These are phyloP conservation scores for Ennomos fuscantarius DNA, from an alignment of 2,888 invertebrate genomes.

Conservation along the genomic window DNA sequence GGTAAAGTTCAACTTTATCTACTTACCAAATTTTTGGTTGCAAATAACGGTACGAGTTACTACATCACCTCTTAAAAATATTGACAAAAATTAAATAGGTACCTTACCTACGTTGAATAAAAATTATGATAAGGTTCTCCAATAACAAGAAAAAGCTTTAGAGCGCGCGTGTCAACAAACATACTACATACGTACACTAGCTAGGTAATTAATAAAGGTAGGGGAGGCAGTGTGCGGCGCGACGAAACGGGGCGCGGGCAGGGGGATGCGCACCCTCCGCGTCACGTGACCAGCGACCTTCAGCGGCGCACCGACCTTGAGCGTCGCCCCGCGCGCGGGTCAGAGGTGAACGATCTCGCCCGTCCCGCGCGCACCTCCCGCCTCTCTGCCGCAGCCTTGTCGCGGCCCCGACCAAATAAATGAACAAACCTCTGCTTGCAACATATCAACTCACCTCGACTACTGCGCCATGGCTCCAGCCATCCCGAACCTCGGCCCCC, in stretches of 20 bases:
- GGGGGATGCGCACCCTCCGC: constrained; percentile 82
- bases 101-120: no score
- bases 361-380: constrained; percentile 49
- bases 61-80: no score
- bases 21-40: no score
- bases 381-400: constrained; percentile 53
- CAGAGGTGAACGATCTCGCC: constrained; percentile 82
- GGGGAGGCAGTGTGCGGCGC: constrained; percentile 45
- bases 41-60: no score
- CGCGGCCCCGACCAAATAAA: constrained; percentile 45
- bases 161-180: constrained; percentile 57
- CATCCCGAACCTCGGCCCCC: constrained; percentile 58
- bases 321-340: constrained; percentile 81
- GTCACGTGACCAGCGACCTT: constrained; percentile 82
- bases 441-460: constrained; percentile 71
- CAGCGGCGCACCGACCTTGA: constrained; percentile 85
- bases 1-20: no score
- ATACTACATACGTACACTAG: constrained; percentile 13
- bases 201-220: constrained; percentile 19
- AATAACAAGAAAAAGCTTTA: constrained; percentile 45
- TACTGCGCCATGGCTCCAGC: constrained; percentile 66
- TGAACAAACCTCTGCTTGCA: constrained; percentile 41
- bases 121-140: no score
- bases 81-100: no score
- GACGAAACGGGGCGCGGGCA: constrained; percentile 44